Evolutionary conservation across 92 coral and sea anemone species (phyloP), one percentile per base, ranked within the genome.

Genomic region (Porites lobata): DNA sequence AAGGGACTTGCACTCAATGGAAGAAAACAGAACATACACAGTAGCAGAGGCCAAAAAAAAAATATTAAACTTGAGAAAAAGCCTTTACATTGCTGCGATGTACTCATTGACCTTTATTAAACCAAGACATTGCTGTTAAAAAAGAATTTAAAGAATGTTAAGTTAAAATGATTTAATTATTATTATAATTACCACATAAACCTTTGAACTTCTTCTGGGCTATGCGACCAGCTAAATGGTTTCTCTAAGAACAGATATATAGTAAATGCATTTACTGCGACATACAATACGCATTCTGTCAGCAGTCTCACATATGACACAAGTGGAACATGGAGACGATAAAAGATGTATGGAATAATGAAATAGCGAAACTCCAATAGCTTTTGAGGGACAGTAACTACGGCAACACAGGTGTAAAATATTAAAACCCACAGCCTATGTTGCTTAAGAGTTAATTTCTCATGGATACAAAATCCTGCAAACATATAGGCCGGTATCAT

Each of bases 351-450:
- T 8, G 99, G 99, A 1, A 95, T 61, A n/a, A 98, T 92, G 65
- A 94, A 98, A 70, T 98, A 98, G 17, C 99, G 93, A 65, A 98
- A 98, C 79, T 98, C 99, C 18, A 98, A 61, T 58, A 98, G 83
- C 50, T 92, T 93, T 85, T 98, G 99, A 20, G 99, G 99, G 21
- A 95, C 80, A 12, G 94, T 90, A 29, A 95, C 95, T 19, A 81
- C 24, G 2, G 89, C 76, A 11, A 96, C 93, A 77, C 98, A 95
- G 19, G 89, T 77, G 64, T 90, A 92, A 75, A 93, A 98, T 50
- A 96, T 84, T 7, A 92, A n/a, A 72, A 82, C 87, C 99, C 99
- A 98, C 21, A 91, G 77, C 15, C 80, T 24, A 4, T 80, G 81
- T 69, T 93, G 96, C 61, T 73, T 91, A 0, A 73, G 69, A 29